These are phyloP conservation scores for Dichetophora obliterata DNA, from an alignment of 2,888 invertebrate species.

Conservation along the genomic window DNA sequence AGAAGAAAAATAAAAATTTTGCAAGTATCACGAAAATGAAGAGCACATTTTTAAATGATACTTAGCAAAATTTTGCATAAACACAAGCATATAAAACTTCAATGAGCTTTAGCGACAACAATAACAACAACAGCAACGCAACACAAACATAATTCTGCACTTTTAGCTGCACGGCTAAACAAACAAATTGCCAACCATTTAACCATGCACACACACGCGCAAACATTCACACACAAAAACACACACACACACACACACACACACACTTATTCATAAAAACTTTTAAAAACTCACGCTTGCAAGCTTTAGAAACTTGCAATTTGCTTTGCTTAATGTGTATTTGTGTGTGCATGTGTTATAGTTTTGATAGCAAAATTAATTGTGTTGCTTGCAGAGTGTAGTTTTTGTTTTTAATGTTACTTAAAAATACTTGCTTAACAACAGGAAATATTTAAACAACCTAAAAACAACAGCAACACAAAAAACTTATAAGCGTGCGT, in stretches of 20 bases:
- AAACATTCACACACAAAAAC: not conserved
- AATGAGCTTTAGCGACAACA: not conserved
- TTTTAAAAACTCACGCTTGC: constrained; percentile 1
- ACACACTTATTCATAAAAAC: not conserved
- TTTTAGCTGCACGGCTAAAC: not conserved
- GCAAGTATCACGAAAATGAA: too few species aligned
- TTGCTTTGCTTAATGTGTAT: not conserved
- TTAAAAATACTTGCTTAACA: too few species aligned
- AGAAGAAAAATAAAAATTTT: too few species aligned
- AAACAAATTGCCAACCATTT: not conserved
- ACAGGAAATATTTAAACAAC: too few species aligned
- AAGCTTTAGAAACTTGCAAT: not conserved
- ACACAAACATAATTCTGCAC: constrained; percentile 3
- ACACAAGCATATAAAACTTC: too few species aligned
- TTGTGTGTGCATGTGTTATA: not conserved
- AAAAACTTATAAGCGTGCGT: too few species aligned
- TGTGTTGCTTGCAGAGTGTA: too few species aligned
- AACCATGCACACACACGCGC: not conserved
- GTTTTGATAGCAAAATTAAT: too few species aligned
- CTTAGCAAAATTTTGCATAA: too few species aligned
- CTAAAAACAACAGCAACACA: too few species aligned
- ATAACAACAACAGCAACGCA: not conserved
- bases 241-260: not conserved
- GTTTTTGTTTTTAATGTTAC: too few species aligned
- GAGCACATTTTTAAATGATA: too few species aligned